Conservation (phyloP, 2,888 invertebrate genomes). For the Amiota minor region DNA sequence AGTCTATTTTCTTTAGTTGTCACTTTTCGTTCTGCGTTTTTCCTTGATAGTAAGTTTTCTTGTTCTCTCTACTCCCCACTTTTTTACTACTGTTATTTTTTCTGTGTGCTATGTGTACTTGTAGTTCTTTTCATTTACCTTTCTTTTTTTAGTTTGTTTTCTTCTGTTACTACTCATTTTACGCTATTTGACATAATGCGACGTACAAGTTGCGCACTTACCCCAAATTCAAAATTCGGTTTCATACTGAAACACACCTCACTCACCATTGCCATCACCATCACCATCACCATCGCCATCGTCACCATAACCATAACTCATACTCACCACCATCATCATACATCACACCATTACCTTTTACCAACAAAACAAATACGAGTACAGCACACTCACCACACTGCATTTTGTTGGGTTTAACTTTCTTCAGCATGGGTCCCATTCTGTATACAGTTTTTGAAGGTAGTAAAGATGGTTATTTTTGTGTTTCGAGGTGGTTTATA, state of each 20-base stretch:
- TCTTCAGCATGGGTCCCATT: too few relatives aligned
- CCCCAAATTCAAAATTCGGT: conserved; percentile 27
- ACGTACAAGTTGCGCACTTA: conserved; percentile 39
- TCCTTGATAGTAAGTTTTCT: too few relatives aligned
- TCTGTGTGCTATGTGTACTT: too few relatives aligned
- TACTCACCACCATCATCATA: not conserved
- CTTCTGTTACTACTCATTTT: conserved; percentile 50
- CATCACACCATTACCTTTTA: too few relatives aligned
- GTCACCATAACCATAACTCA: not conserved
- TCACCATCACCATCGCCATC: not conserved
- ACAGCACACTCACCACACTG: too few relatives aligned
- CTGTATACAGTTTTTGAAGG: too few relatives aligned
- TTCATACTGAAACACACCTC: conserved; percentile 33
- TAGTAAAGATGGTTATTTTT: too few relatives aligned
- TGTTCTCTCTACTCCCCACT: too few relatives aligned
- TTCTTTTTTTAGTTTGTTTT: conserved; percentile 11
- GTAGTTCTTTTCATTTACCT: not conserved
- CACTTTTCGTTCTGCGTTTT: not conserved
- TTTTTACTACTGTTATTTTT: too few relatives aligned
- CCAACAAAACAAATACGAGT: too few relatives aligned
- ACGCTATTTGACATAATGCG: conserved; percentile 62
- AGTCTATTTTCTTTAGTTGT: conserved; percentile 1
- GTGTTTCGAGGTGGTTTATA: too few relatives aligned
- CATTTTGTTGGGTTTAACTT: too few relatives aligned
- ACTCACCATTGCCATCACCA: not conserved